phyloP scores from a whole-genome alignment of 2,113 vertebrate species.

The Mionectes macconnelli region DNA sequence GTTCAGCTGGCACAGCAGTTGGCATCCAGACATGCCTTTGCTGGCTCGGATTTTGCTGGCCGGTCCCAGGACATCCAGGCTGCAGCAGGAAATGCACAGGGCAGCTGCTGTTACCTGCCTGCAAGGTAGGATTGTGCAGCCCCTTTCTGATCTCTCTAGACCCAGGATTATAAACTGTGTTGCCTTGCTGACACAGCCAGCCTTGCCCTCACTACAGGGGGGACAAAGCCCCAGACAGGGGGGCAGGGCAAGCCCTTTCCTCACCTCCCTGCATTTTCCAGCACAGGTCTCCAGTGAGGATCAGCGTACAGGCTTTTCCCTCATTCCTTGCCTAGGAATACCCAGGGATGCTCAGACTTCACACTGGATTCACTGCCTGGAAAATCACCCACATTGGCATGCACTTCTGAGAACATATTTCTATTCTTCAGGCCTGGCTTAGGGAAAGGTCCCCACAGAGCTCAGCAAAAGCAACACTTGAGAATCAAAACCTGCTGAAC shows the following conservation, averaged over 20 bases:
- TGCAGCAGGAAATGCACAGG: background rate
- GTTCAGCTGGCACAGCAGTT: background rate
- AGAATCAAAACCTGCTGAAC: background rate
- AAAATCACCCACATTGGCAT: background rate
- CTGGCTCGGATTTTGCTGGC: background rate
- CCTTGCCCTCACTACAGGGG: background rate
- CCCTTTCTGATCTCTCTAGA: background rate
- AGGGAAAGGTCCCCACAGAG: background rate
- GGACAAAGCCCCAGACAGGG: background rate
- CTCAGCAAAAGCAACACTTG: background rate
- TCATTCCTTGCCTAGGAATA: background rate
- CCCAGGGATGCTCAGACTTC: background rate
- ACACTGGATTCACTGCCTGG: background rate
- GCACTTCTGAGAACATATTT: background rate
- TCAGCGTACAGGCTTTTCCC: background rate
- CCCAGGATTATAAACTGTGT: background rate
- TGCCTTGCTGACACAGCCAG: background rate
- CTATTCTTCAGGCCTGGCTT: background rate
- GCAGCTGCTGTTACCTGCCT: background rate
- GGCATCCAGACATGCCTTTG: background rate
- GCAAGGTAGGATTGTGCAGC: background rate
- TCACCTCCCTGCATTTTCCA: background rate
- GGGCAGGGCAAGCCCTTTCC: background rate
- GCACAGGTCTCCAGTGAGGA: background rate
- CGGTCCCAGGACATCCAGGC: background rate